These are phyloP conservation scores for Romanogobio albipinnatus DNA, from an alignment of 2,113 vertebrate genomes.

Conservation along the genomic window DNA sequence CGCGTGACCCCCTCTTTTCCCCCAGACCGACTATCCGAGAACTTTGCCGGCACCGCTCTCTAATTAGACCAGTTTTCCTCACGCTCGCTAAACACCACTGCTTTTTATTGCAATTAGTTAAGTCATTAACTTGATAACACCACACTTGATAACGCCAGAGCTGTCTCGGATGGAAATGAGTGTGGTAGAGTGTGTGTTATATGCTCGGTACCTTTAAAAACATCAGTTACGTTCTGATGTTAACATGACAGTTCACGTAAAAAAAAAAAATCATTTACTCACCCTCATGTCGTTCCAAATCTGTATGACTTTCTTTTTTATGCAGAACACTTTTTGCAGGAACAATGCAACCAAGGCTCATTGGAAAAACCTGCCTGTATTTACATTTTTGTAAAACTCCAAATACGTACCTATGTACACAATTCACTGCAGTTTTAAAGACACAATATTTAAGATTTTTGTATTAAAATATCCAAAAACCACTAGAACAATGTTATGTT, in stretches of 20 bases:
- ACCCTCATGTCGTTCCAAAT: not conserved
- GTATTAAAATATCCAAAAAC: too few relatives aligned
- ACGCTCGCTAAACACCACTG: slow-evolving; percentile 87
- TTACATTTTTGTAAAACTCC: not conserved
- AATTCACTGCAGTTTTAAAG: not conserved
- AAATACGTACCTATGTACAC: not conserved
- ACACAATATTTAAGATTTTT: too few relatives aligned
- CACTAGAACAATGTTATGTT: too few relatives aligned
- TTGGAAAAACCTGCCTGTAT: not conserved
- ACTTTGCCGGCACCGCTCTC: slow-evolving; percentile 82
- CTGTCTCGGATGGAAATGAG: slow-evolving; percentile 82
- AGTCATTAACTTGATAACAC: slow-evolving; percentile 80
- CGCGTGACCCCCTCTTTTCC: slow-evolving; percentile 72
- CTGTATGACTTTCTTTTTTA: not conserved
- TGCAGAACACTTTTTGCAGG: not conserved
- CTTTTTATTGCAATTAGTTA: slow-evolving; percentile 93
- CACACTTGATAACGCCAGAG: slow-evolving; percentile 76
- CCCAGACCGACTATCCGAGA: slow-evolving; percentile 81
- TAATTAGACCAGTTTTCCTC: slow-evolving; percentile 92
- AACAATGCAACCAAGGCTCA: not conserved
- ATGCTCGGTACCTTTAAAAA: slow-evolving; percentile 80
- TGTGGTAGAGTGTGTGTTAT: slow-evolving; percentile 61
- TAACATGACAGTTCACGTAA: slow-evolving; percentile 8
- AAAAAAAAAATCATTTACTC: not conserved
- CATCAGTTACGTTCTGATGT: not conserved